These are phyloP conservation scores for cattle (Bos taurus) DNA, from an alignment of 2,113 vertebrate species.

Conservation along the genomic window ARS-UCD2.0 NC_037338.1:94056001-94056500, in stretches of 20 bases:
- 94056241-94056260: slow-evolving; percentile 1
- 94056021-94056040: neutral
- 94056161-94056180: slow-evolving; percentile 21
- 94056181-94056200: neutral
- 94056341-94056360: neutral
- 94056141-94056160: neutral
- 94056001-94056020: slow-evolving; percentile 34
- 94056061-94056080: neutral
- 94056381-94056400: neutral
- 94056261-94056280: neutral
- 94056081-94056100: slow-evolving; percentile 7
- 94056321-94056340: neutral
- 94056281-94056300: neutral
- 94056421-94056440: neutral
- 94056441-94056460: neutral
- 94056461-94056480: neutral
- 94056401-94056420: neutral
- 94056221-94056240: neutral
- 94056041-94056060: slow-evolving; percentile 22
- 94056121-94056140: neutral
- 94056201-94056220: neutral
- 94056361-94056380: neutral
- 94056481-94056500: neutral
- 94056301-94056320: neutral
- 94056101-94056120: neutral